Conservation (phyloP, 2,888 invertebrate genomes). For the Hypolimnas misippus region DNA sequence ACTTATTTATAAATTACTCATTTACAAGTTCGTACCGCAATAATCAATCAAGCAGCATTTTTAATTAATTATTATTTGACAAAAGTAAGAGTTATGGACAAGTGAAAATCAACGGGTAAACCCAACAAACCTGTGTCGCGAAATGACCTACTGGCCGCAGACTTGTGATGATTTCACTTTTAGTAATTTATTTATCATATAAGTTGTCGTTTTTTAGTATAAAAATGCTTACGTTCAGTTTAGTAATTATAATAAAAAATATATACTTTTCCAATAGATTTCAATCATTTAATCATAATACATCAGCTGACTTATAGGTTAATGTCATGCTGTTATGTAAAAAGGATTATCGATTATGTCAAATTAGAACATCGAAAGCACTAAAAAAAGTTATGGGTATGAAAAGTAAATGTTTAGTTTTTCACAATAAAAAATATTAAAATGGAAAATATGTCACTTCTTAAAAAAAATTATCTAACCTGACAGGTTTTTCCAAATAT, state of each 20-base stretch:
- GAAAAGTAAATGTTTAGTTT: neutral
- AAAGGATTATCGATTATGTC: constrained; percentile 45
- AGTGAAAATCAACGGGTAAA: constrained; percentile 74
- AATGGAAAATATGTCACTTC: constrained; percentile 7
- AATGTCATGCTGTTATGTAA: constrained; percentile 68
- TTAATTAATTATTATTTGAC: constrained; percentile 43
- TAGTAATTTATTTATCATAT: constrained; percentile 43
- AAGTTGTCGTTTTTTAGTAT: neutral
- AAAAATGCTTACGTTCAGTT: neutral
- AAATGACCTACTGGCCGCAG: constrained; percentile 71
- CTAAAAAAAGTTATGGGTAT: constrained; percentile 15
- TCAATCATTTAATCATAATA: too few species aligned
- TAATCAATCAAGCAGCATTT: neutral
- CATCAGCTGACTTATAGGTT: constrained; percentile 64
- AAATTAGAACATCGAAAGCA: constrained; percentile 42
- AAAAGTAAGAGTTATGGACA: constrained; percentile 74
- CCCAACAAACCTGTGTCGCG: constrained; percentile 72
- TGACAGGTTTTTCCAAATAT: constrained; percentile 82
- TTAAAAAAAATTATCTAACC: constrained; percentile 59
- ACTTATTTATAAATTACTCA: neutral
- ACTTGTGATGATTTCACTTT: constrained; percentile 78
- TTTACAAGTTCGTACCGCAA: neutral
- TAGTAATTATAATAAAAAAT: constrained; percentile 2
- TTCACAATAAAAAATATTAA: constrained; percentile 4
- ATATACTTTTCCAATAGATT: neutral